Conservation (phyloP, 2,888 invertebrate genomes). For the Noctuana brunneofusca region DNA sequence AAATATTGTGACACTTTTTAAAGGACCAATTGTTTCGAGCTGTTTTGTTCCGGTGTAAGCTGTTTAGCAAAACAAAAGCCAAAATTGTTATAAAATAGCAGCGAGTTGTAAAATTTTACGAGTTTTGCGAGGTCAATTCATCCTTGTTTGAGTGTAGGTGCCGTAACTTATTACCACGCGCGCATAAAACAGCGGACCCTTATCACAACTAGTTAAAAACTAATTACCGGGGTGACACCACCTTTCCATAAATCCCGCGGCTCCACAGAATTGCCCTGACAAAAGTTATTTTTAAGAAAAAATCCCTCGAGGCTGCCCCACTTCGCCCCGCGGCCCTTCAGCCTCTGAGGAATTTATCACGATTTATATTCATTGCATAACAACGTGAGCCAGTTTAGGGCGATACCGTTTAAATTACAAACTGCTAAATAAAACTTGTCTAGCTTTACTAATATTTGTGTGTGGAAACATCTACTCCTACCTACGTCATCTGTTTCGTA, state of each 20-base stretch:
- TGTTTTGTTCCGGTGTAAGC: slow-evolving; percentile 56
- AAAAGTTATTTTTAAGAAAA: slow-evolving; percentile 84
- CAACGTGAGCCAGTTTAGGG: slow-evolving; percentile 79
- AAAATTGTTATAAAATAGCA: slow-evolving; percentile 39
- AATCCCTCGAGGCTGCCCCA: slow-evolving; percentile 75
- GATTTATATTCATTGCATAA: slow-evolving; percentile 84
- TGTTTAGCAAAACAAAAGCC: slow-evolving; percentile 39
- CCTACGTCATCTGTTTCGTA: slow-evolving; percentile 14
- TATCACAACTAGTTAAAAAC: slow-evolving; percentile 84
- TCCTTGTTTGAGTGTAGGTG: slow-evolving; percentile 48
- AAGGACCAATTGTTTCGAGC: slow-evolving; percentile 52
- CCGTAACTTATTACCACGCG: slow-evolving; percentile 68
- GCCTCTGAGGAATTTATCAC: slow-evolving; percentile 81
- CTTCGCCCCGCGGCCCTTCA: slow-evolving; percentile 49
- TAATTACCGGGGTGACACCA: slow-evolving; percentile 83
- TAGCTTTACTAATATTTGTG: slow-evolving; percentile 26
- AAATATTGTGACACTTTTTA: slow-evolving; percentile 73
- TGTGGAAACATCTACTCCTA: slow-evolving; percentile 16
- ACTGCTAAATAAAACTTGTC: slow-evolving; percentile 63
- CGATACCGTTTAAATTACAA: slow-evolving; percentile 73
- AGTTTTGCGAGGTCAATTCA: slow-evolving; percentile 50
- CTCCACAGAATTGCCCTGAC: slow-evolving; percentile 81
- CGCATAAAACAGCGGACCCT: slow-evolving; percentile 76
- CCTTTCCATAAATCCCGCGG: slow-evolving; percentile 78
- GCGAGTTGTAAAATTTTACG: slow-evolving; percentile 36